Base-by-base conservation (phyloP, 92 coral and sea anemone genomes). In the Siderastrea radians region DNA sequence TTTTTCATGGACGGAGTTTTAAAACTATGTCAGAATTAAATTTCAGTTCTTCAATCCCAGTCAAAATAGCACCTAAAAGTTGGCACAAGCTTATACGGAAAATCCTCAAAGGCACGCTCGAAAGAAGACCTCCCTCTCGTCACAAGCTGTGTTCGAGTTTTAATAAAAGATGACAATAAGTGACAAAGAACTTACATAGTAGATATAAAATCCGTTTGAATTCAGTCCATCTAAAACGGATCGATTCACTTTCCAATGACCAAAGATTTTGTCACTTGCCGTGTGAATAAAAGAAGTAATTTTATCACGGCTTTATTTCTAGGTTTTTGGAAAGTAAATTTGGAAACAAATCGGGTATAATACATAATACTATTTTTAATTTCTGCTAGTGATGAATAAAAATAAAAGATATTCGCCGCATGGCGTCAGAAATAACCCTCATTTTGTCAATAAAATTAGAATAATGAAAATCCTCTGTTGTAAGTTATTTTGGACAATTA, bases 341-440 rank as follows among this genome's bases (percentile, higher is more conserved):
- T 64, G 49, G 83, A n/a, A 19, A 62, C 47, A 67, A 67, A 7
- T 53, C 60, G 16, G n/a, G 1, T 19, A 49, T 59, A 68, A 17
- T 26, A 26, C 38, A 13, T 47, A 11, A 8, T 78, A 47, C 51
- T 54, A 62, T 52, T 63, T 63, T 61, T 6, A 16, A 3, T 62
- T 49, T 64, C 48, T 53, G 48, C 49, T 1, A 17, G 83, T 3
- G 53, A 64, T 17, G 10, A 19, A 58, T 44, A 77, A 6, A 11
- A 11, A 5, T 16, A 59, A 75, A 71, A 46, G 38, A 77, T 62
- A 62, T 17, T 62, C 72, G 72, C 71, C 72, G 13, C 72, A 79
- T 26, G 81, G 62, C 52, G 54, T 61, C 83, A 7, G 50, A 80
- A 80, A 53, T 80, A 80, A 52, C 74, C 53, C 16, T 46, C 16